Evolutionary conservation across 2,113 vertebrate genomes (phyloP), one percentile per base, ranked within the genome.

Genomic region (Rhea americana): DNA sequence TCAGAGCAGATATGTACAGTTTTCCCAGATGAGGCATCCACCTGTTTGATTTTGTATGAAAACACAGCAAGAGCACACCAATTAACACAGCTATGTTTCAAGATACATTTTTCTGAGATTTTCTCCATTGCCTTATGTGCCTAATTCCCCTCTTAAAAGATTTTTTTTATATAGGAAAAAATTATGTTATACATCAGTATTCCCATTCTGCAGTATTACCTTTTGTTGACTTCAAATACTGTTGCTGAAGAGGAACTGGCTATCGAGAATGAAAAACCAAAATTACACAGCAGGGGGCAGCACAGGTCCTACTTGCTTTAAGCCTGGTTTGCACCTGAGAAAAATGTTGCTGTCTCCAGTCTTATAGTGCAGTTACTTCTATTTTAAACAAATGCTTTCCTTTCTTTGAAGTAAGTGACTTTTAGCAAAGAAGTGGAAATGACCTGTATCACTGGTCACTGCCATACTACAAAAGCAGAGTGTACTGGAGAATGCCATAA

Each of bases 211-310:
- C 55, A 50, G 7, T 58, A 17, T 8, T 32, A 37, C 6, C 15
- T 25, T 37, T 13, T 39, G 25, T 43, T 6, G 3, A 51, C 48
- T 32, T 72, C 68, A 19, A 26, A 48, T 32, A 20, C 17, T 9
- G 19, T 71, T 7, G 18, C 25, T 50, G 32, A 51, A 51, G 47
- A 71, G 39, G 68, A 37, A 51, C n/a, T 28, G 35, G 24, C 48
- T 48, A 45, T 17, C 6, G 19, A 19, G 41, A 67, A 9, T 37
- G 21, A 45, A 59, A 55, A 50, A 20, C 2, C 2, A 45, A n/a
- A 19, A 7, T 10, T 41, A 67, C 20, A 41, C 96, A 91, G 73
- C 88, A 95, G 95, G 87, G 81, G 94, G 93, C 96, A 96, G 93
- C 77, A 65, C 89, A 1, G 20, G 16, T 53, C 73, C 94, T 70